Conservation (phyloP, 2,888 invertebrate species). For the Sussaba pulchella region DNA sequence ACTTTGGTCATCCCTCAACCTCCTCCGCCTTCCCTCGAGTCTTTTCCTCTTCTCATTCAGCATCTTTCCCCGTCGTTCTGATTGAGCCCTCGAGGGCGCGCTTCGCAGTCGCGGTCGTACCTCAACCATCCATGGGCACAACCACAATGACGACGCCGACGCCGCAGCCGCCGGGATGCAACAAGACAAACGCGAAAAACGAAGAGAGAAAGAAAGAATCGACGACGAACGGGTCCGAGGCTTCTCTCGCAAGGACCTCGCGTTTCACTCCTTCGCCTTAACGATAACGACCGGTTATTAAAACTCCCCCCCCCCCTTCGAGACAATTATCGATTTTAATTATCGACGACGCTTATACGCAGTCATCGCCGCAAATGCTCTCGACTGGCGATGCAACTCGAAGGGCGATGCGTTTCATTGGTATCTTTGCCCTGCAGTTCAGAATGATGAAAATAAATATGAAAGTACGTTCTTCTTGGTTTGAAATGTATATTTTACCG, state of each 20-base stretch:
- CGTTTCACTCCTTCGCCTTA: constrained; percentile 72
- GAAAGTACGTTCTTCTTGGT: constrained; percentile 21
- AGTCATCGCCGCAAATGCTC: constrained; percentile 24
- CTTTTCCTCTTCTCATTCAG: constrained; percentile 35
- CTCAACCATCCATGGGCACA: constrained; percentile 55
- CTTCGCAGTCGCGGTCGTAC: constrained; percentile 59
- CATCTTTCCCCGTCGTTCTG: constrained; percentile 49
- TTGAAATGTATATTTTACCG: constrained; percentile 45
- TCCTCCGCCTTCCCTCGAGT: no score
- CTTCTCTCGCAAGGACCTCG: constrained; percentile 49
- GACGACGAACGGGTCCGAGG: constrained; percentile 60
- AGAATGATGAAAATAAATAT: constrained; percentile 26
- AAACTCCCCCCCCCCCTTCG: constrained; percentile 54
- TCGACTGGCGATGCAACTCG: constrained; percentile 24
- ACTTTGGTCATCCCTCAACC: not conserved
- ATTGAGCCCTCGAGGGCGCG: constrained; percentile 62
- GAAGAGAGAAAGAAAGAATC: constrained; percentile 66
- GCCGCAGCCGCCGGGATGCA: constrained; percentile 59
- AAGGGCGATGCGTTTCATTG: constrained; percentile 53
- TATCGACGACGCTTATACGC: constrained; percentile 74
- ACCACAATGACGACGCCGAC: constrained; percentile 50
- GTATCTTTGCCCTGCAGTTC: constrained; percentile 48
- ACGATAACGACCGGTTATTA: constrained; percentile 83
- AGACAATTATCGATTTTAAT: constrained; percentile 83
- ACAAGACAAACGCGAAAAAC: constrained; percentile 63